A percentile compares a stretch with the other conserved stretches of the same genome.
Evolutionary conservation across 2,888 invertebrate genomes (phyloP).

Genomic region (Boloria selene): DNA sequence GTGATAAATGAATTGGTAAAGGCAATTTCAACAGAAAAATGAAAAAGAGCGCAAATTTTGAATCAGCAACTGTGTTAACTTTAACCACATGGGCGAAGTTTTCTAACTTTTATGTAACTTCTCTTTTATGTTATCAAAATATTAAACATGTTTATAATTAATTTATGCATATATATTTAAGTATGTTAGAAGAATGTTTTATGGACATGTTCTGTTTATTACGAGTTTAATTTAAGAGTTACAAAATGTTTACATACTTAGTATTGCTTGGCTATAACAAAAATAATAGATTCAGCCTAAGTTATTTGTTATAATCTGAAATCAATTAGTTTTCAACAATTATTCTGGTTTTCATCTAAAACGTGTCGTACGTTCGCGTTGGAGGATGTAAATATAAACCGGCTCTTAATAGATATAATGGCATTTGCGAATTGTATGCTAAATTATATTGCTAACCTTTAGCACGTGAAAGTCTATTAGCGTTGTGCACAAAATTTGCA

Average conservation of each 20-base stretch:
- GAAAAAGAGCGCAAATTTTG: neutral
- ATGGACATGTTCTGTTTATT: neutral
- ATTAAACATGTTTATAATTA: too few species aligned
- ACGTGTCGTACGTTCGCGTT: neutral
- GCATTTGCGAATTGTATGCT: conserved; percentile 9
- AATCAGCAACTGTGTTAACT: neutral
- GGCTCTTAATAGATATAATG: conserved; percentile 2
- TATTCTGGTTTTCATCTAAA: conserved; percentile 5
- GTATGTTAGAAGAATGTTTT: neutral
- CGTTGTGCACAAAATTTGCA: conserved; percentile 30
- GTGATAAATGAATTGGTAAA: conserved; percentile 12
- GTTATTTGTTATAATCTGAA: too few species aligned
- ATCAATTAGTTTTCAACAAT: conserved; percentile 5
- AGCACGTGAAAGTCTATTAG: conserved; percentile 19
- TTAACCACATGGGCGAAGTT: too few species aligned
- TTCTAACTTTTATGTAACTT: too few species aligned
- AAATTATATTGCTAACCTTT: conserved; percentile 10
- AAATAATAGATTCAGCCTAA: neutral
- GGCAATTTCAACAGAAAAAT: conserved; percentile 16
- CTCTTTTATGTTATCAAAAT: too few species aligned
- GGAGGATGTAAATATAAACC: conserved; percentile 6
- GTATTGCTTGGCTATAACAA: too few species aligned
- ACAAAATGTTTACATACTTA: too few species aligned
- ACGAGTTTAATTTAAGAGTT: too few species aligned
- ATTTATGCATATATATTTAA: too few species aligned